Base-by-base conservation (phyloP, 2,797 vertebrate species). In the Pelodytes ibericus region DNA sequence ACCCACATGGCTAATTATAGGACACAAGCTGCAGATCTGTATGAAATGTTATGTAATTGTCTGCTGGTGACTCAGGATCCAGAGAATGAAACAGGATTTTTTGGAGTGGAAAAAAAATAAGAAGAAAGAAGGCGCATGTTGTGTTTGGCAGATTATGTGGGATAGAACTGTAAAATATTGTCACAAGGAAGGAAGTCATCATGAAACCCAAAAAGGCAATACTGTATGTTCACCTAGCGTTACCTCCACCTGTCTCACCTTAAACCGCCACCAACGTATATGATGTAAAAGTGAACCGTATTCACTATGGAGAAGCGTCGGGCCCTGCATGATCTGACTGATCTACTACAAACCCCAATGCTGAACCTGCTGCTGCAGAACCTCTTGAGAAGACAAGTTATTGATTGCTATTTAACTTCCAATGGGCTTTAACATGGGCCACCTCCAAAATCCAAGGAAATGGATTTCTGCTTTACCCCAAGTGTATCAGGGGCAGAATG, bases 1-100 rank as follows among this genome's bases (percentile, higher is more conserved):
- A 68, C 76, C 68, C 76, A 79, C 76, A 79, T 73, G 76, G 76
- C 71, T 79, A 73, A 73, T 72, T 73, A 73, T 66, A 73, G 71
- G 70, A 79, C 62, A 30, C 76, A 61, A 27, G 63, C 76, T 68
- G 63, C 57, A 68, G 60, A 67, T 79, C 53, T 73, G 70, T 78
- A 49, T 68, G 66, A 69, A 69, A 57, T 62, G 39, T 79, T 68
- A 73, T 79, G 71, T 73, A 65, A 79, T 68, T 68, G 18, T 49
- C 18, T 31, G 36, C 39, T 39, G 71, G 29, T 79, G 76, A 79
- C 70, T 79, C 76, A 78, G 70, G 75, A 67, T 27, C 3, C 36
- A 60, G 36, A 18, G n/a, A 25, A 56, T 68, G 57, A 67, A 62
- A 73, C 56, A 51, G 20, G 63, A 62, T 73, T 53, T 36, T 77